phyloP scores from a whole-genome alignment of 2,797 vertebrate genomes.

The Enteromius thamalakanensis region DNA sequence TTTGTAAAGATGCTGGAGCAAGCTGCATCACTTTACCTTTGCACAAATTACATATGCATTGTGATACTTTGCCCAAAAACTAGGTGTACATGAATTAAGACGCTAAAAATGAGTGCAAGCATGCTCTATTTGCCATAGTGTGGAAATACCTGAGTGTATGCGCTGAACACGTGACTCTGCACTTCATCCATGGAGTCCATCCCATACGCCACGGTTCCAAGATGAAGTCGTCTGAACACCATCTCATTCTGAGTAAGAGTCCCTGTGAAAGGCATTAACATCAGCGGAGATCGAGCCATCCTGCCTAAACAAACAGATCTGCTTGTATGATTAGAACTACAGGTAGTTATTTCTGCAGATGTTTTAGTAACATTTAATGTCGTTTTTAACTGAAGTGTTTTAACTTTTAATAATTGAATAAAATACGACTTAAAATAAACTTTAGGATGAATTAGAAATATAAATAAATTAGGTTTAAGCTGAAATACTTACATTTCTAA shows the following conservation, averaged over 20 bases:
- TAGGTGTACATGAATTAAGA: not conserved
- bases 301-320: constrained; percentile 15
- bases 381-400: not conserved
- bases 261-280: constrained; percentile 73
- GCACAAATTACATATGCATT: not conserved
- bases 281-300: not conserved
- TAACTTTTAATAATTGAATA: not conserved
- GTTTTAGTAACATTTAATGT: not conserved
- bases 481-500: not conserved
- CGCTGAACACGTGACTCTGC: constrained; percentile 96
- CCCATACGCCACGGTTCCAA: constrained; percentile 95
- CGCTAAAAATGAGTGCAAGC: not conserved
- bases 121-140: not conserved
- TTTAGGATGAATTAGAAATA: not conserved
- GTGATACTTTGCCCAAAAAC: not conserved
- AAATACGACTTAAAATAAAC: no score
- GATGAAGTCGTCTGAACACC: constrained; percentile 96
- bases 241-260: constrained; percentile 98
- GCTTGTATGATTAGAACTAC: not conserved
- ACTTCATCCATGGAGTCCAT: constrained; percentile 99
- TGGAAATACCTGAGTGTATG: constrained; percentile 90
- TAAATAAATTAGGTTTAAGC: not conserved
- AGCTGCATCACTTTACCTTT: not conserved
- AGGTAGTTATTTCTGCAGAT: not conserved
- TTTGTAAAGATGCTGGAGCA: not conserved